Base-by-base conservation (phyloP, 1,140 invertebrate species). In the Brachionus manjavacas region DNA sequence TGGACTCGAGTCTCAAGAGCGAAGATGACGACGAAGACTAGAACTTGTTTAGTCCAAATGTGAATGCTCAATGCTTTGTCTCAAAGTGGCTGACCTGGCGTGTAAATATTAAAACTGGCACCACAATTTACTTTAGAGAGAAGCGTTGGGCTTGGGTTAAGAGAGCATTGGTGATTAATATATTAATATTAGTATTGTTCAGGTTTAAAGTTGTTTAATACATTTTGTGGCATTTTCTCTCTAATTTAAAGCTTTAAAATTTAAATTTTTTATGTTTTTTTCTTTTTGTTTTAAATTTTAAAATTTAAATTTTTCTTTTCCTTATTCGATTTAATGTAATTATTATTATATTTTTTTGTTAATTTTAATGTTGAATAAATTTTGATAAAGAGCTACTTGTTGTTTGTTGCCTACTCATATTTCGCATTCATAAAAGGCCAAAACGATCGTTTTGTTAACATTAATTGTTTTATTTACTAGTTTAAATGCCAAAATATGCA, bases 401-500 rank as follows among this genome's bases (percentile, higher is more conserved):
- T 66, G 16, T 68, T 68, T 31, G 20, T 14, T 68, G 20, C 52
- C 25, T 20, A 60, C 68, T 72, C 68, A 72, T 72, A 72, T 72
- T 72, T 72, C 68, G 39, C 20, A 68, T 20, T 60, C 9, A 20
- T 20, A 60, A 60, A 60, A 60, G 52, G 52, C 52, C 52, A 60
- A 60, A 60, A 60, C 20, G 12, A 28, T 68, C 66, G 31, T 41
- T 41, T 74, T 41, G 11, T 74, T 41, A 74, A 43, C 39, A 41
- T 74, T 74, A 43, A 74, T 41, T 41, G 16, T 20, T 70, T 31
- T 70, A 70, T 60, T 60, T 74, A 74, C 31, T 20, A 41, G 9
- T 76, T 76, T 49, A 76, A 76, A 76, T 76, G 25, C 28, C 72
- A 76, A 76, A 46, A 76, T 49, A 76, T 76, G 25, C 72, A 76